A percentile compares a stretch with the other conserved stretches of the same genome.
Evolutionary conservation across 2,113 vertebrate species (phyloP).

Genomic region (Odobenus rosmarus): DNA sequence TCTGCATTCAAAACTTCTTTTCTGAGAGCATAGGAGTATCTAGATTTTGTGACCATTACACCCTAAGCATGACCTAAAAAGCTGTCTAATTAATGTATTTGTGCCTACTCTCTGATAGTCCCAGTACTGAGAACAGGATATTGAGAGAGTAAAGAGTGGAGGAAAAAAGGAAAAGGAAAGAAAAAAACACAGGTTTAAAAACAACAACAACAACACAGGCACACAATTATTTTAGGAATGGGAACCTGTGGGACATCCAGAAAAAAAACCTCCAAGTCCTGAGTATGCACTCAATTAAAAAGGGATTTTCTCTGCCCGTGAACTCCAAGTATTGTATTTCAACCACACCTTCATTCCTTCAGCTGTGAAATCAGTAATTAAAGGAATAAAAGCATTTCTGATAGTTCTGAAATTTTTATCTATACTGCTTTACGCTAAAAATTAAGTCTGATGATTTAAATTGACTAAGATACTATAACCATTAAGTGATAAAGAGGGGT

Average conservation of each 20-base stretch:
- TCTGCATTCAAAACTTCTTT: conserved; percentile 31
- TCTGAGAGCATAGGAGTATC: neutral
- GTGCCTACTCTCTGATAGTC: neutral
- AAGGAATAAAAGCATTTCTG: neutral
- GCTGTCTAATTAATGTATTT: neutral
- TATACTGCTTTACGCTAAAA: neutral
- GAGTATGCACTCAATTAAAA: conserved; percentile 19
- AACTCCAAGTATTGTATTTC: neutral
- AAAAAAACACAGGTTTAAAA: neutral
- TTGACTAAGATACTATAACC: neutral
- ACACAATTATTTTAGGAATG: neutral
- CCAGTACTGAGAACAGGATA: neutral
- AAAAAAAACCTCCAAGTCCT: neutral
- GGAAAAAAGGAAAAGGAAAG: neutral
- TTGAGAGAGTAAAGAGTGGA: neutral
- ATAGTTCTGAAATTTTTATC: neutral
- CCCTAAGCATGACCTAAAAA: neutral
- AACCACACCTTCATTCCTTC: conserved; percentile 2
- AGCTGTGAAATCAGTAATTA: neutral
- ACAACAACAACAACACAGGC: neutral
- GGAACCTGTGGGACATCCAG: neutral
- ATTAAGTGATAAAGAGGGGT: neutral
- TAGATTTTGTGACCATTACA: conserved; percentile 12
- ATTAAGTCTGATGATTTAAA: neutral
- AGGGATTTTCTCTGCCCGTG: neutral